Base-by-base conservation (phyloP, 2,113 vertebrate species). In the Burhinus oedicnemus region DNA sequence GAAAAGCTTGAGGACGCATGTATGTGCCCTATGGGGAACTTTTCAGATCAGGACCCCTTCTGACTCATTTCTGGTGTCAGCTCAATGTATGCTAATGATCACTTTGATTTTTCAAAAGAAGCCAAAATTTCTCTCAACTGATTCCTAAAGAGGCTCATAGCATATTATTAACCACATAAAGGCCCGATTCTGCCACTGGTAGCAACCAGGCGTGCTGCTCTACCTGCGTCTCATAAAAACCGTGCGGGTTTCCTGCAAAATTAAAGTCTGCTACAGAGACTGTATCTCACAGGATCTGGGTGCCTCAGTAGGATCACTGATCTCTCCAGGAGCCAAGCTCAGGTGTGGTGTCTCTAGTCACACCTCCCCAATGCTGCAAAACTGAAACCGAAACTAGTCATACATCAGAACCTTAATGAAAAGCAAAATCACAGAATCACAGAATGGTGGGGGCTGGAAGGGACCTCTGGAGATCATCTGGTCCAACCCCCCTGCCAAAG, bases 31-130 rank as follows among this genome's bases (percentile, higher is more conserved):
- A 42, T 6, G 55, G 82, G 57, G 72, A 87, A 82, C 69, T 23
- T 89, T 87, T 89, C 80, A 91, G 60, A 91, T 84, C 74, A 83
- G 69, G 84, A 93, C 61, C 21, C n/a, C 69, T 90, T 89, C 91
- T 89, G 54, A 92, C 34, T 95, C 47, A 84, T 93, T 91, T 94
- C 77, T 93, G 77, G 36, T 94, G 87, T 91, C 93, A 94, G 52
- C 36, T 84, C 74, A 57, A 10, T 52, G 47, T 66, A 97, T 93
- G 34, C 11, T 91, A 92, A 94, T 70, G 55, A 89, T 96, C 81
- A 42, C 52, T 95, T 66, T n/a, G 32, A 81, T 72, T 92, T 92
- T 88, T 72, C 65, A 68, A 76, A 82, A 91, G 91, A 91, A 79
- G 52, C 6, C 74, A 72, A 86, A 60, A 77, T 90, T 83, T 77